Conservation (phyloP, 2,113 vertebrate genomes). For the Prunella himalayana region DNA sequence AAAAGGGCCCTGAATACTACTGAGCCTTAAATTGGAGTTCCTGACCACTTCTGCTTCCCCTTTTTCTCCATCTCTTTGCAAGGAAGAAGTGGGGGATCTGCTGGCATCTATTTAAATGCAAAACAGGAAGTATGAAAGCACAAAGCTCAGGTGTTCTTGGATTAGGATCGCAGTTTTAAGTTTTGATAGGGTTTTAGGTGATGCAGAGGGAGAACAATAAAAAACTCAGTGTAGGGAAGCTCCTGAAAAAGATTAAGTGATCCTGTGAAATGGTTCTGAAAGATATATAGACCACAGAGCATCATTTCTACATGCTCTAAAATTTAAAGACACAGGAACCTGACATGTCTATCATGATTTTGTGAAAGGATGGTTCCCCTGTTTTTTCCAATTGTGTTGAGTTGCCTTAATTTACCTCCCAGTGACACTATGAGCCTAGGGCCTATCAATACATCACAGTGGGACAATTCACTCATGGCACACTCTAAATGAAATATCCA, state of each 20-base stretch:
- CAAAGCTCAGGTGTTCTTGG: not conserved
- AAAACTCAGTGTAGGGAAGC: not conserved
- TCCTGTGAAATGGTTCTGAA: conserved; percentile 16
- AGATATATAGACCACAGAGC: not conserved
- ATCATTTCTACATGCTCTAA: not conserved
- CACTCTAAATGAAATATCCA: conserved; percentile 34
- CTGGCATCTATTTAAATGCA: conserved; percentile 2
- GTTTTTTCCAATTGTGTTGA: not conserved
- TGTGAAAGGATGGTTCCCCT: not conserved
- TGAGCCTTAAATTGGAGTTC: not conserved
- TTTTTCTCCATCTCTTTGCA: not conserved
- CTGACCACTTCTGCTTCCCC: not conserved
- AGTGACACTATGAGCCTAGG: not conserved
- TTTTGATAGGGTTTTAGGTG: conserved; percentile 28
- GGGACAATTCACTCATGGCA: not conserved
- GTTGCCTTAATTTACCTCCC: not conserved
- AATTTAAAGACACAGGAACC: not conserved
- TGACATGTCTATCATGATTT: not conserved
- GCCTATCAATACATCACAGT: not conserved
- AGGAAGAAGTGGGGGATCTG: not conserved
- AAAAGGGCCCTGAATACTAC: not conserved
- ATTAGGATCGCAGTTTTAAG: conserved; percentile 29
- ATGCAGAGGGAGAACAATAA: conserved; percentile 4
- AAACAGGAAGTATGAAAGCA: not conserved
- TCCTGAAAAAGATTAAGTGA: conserved; percentile 8